Evolutionary conservation across 2,888 invertebrate species (phyloP).

Genomic region (Hypercompe scribonia): DNA sequence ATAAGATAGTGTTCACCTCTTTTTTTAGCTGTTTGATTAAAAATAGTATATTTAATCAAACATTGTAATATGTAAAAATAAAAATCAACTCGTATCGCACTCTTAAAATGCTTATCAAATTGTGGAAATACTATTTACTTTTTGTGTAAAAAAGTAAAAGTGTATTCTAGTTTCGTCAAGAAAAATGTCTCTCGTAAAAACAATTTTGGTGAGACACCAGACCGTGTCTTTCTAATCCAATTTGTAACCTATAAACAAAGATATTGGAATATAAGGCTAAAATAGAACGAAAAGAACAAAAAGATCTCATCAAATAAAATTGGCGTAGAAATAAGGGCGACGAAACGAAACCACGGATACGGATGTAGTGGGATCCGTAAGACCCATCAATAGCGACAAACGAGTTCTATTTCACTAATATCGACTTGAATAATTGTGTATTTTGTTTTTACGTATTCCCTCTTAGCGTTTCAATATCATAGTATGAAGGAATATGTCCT

Average conservation of each 20-base stretch:
- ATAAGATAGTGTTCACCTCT: constrained; percentile 7
- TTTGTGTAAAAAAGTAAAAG: constrained; percentile 14
- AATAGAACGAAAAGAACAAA: constrained; percentile 59
- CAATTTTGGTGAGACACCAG: constrained; percentile 63
- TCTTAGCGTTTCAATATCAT: neutral
- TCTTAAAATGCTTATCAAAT: neutral
- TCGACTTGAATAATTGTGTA: constrained; percentile 15
- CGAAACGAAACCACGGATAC: constrained; percentile 49
- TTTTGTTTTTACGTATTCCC: neutral
- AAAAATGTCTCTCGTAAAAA: constrained; percentile 58
- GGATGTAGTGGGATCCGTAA: constrained; percentile 19
- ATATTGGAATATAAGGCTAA: constrained; percentile 65
- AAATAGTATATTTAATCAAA: no score
- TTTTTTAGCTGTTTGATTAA: neutral
- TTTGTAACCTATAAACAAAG: constrained; percentile 69
- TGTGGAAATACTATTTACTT: neutral
- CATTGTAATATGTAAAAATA: neutral
- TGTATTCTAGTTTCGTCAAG: constrained; percentile 28
- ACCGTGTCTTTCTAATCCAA: constrained; percentile 69
- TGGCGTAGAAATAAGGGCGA: constrained; percentile 55
- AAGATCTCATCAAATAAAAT: constrained; percentile 65
- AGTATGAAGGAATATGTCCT: neutral
- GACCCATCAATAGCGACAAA: constrained; percentile 27
- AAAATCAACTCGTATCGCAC: neutral
- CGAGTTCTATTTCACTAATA: constrained; percentile 35